phyloP scores from a whole-genome alignment of 1,140 invertebrate genomes.

The Probaryconus sp. region DNA sequence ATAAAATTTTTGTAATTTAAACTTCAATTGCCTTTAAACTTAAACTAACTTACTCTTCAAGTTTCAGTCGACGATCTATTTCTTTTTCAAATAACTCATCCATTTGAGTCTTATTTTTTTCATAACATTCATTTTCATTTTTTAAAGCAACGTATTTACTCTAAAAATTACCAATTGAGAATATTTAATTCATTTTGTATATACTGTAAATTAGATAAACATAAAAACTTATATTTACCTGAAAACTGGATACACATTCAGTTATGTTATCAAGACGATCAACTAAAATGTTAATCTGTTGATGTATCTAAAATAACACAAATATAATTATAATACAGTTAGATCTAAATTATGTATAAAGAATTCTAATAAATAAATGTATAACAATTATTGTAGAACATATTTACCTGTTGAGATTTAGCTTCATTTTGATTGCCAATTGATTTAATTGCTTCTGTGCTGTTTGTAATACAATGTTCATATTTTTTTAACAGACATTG shows the following conservation, averaged over 20 bases:
- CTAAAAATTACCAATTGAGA: slow-evolving; percentile 57
- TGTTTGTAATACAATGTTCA: slow-evolving; percentile 41
- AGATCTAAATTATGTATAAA: no score
- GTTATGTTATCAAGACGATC: no score
- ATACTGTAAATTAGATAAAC: no score
- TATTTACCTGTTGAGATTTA: slow-evolving; percentile 41
- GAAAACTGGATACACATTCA: no score
- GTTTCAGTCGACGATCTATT: slow-evolving; percentile 51
- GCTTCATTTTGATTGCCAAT: slow-evolving; percentile 15
- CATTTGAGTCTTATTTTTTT: slow-evolving; percentile 40
- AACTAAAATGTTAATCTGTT: no score
- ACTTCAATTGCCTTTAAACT: slow-evolving; percentile 1
- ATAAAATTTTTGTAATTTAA: slow-evolving; percentile 7
- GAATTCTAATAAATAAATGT: no score
- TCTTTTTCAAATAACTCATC: slow-evolving; percentile 65
- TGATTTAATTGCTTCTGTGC: slow-evolving; percentile 28
- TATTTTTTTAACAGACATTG: slow-evolving; percentile 60
- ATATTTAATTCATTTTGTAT: no score
- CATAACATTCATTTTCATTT: slow-evolving; percentile 55
- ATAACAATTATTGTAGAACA: no score
- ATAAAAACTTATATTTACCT: no score
- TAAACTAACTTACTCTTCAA: slow-evolving; percentile 58
- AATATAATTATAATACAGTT: no score
- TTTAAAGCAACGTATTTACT: slow-evolving; percentile 46
- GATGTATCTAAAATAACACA: no score